Base-by-base conservation (phyloP, 2,888 invertebrate genomes). In the Bombylius major region DNA sequence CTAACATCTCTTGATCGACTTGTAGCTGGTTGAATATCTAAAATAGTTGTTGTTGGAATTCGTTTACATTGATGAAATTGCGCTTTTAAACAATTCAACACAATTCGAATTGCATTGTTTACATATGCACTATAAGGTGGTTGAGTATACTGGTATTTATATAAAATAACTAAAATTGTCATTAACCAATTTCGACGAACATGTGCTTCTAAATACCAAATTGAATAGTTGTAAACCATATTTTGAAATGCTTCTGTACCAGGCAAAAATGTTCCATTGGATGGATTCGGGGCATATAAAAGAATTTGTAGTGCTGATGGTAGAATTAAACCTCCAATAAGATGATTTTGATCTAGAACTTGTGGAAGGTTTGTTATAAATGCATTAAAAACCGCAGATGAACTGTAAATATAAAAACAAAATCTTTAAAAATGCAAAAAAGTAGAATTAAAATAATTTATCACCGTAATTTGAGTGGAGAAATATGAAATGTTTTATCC, bases 351-450 rank as follows among this genome's bases (percentile, higher is more conserved):
- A 72, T 99, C 99, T 67, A 99, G 70, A 12, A 99, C 82, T 77
- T 93, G 93, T 0, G 97, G 94, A 59, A 98, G 75, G 69, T 93
- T 95, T 39, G 92, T 86, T 69, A 99, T 78, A 70, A 97, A 98
- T 1, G 94, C 94, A 75, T 95, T 96, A 76, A 97, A 97, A 3
- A 95, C 92, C 0, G 97, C 89, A 0, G 96, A 95, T 57, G 84
- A 81, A 65, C 97, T 89, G 74, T 4, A 70, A 62, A 34, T 31
- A 57, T 31, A 57, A 53, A 36, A 54, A 53, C 51, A 13, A 5
- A 48, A 11, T 33, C 6, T 50, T 36, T 13, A 47, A 55, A 36
- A 7, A 36, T 7, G 8, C 34, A 12, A 53, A 31, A 7, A 13
- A 42, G 39, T 14, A 33, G n/a, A 32, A 32, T 4, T 51, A 7